These are phyloP conservation scores for Laterallus jamaicensis DNA, from an alignment of 2,113 vertebrate species.

Conservation along the genomic window DNA sequence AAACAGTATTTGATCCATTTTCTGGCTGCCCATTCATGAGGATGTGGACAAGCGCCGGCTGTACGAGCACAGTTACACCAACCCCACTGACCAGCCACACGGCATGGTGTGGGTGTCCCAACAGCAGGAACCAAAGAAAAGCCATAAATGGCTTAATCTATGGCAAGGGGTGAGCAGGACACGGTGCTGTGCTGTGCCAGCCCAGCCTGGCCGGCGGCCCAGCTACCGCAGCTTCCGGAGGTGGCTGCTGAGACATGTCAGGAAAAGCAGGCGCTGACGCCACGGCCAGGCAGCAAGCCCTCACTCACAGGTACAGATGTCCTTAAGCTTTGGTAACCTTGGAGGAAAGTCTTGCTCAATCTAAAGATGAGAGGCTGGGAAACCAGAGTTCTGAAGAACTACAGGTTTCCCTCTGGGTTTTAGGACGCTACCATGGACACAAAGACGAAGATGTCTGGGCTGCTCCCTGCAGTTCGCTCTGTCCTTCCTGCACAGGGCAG, in stretches of 20 bases:
- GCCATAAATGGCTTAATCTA: rapidly evolving
- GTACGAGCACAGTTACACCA: background rate
- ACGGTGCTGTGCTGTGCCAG: rapidly evolving
- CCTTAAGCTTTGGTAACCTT: background rate
- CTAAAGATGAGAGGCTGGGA: background rate
- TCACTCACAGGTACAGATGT: background rate
- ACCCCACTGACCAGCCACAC: too few relatives aligned
- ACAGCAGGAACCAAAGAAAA: background rate
- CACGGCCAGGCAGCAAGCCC: background rate
- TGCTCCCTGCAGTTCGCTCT: background rate
- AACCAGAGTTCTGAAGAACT: background rate
- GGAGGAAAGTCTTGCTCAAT: background rate
- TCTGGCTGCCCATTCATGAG: background rate
- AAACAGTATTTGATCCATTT: background rate
- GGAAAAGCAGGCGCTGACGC: background rate
- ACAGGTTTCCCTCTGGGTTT: background rate
- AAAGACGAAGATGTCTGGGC: rapidly evolving
- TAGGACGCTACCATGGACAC: background rate
- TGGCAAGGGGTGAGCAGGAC: background rate
- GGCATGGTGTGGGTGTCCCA: rapidly evolving
- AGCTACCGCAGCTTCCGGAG: background rate
- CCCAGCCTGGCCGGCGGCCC: background rate
- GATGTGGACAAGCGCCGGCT: rapidly evolving
- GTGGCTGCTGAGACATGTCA: rapidly evolving
- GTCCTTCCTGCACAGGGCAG: background rate